Percentiles rank a stretch among this genome's conserved stretches.
Conservation (phyloP, 2,113 vertebrate species). For the Catharus fuscescens region DNA sequence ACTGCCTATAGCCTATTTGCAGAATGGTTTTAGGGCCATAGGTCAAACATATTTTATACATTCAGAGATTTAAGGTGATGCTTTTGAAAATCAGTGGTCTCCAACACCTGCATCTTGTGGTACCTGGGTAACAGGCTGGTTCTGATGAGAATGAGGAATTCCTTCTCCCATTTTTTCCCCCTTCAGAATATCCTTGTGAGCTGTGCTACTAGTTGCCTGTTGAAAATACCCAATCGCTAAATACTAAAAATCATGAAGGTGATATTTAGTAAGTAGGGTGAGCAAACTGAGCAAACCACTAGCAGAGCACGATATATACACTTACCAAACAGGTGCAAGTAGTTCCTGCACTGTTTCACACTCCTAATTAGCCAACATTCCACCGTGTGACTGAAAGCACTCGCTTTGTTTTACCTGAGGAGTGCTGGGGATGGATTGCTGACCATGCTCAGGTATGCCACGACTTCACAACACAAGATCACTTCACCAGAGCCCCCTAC, state of each 20-base stretch:
- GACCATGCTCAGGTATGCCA: not conserved
- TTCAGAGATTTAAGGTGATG: not conserved
- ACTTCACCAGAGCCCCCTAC: not conserved
- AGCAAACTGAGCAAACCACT: not conserved
- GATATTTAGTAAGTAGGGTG: not conserved
- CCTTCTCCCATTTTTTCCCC: not conserved
- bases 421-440: not conserved
- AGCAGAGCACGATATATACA: not conserved
- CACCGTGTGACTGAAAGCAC: not conserved
- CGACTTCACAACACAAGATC: not conserved
- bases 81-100: not conserved
- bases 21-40: not conserved
- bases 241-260: not conserved
- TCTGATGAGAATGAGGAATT: not conserved
- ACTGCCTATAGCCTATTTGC: not conserved
- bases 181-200: not conserved
- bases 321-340: not conserved
- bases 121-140: not conserved
- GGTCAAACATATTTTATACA: not conserved
- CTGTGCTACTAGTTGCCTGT: not conserved
- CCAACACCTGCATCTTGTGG: not conserved
- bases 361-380: not conserved
- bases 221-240: not conserved
- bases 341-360: not conserved
- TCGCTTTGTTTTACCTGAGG: constrained; percentile 9